Conservation (phyloP, 2,113 vertebrate genomes). For the Corythoichthys intestinalis region DNA sequence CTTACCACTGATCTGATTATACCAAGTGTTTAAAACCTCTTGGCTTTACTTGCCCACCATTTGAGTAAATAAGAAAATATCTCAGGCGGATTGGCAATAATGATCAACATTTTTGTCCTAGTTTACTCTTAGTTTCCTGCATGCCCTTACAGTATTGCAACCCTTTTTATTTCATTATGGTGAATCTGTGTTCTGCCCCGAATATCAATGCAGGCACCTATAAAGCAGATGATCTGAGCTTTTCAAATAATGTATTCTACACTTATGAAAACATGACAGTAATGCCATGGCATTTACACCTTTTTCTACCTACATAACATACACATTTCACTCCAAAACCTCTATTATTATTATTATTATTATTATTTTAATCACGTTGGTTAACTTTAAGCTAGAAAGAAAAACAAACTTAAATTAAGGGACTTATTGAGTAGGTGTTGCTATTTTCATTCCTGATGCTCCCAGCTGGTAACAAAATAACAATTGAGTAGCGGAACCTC, state of each 20-base stretch:
- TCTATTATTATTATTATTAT: not conserved
- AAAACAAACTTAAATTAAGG: not conserved
- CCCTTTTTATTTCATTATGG: not conserved
- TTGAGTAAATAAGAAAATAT: not conserved
- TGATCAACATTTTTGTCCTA: not conserved
- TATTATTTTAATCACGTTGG: not conserved
- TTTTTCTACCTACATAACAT: too few relatives aligned
- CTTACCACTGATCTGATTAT: constrained; percentile 13
- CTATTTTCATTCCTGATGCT: constrained; percentile 40
- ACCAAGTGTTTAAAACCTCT: constrained; percentile 1
- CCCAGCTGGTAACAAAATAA: constrained; percentile 45
- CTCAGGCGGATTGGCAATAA: not conserved
- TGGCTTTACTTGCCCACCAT: not conserved
- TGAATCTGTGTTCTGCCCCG: not conserved
- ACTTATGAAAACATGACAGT: not conserved
- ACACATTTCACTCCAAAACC: too few relatives aligned
- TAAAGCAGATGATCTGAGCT: not conserved
- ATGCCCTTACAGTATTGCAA: not conserved
- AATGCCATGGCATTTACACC: too few relatives aligned
- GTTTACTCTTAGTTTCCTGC: not conserved
- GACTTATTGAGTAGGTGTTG: not conserved
- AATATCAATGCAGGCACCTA: not conserved
- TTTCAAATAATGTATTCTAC: not conserved
- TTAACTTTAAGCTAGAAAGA: not conserved
- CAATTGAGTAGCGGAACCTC: constrained; percentile 46